phyloP scores from a whole-genome alignment of 2,888 invertebrate species.

The Arctia plantaginis region DNA sequence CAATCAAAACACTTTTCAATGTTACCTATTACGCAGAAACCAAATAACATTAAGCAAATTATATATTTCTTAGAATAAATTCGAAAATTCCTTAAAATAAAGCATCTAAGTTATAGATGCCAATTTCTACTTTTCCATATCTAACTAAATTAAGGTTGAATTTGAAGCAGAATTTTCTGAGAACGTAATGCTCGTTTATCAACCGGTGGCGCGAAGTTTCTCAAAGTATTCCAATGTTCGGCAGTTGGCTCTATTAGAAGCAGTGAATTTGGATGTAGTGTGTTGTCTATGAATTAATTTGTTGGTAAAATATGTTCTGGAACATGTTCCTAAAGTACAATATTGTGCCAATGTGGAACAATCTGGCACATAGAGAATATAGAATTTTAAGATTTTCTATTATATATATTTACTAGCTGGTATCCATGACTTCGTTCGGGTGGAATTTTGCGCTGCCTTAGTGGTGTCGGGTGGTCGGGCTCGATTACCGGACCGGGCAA shows the following conservation, averaged over 20 bases:
- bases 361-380: neutral
- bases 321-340: neutral
- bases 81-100: slow-evolving; percentile 18
- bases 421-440: too few relatives aligned
- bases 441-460: too few relatives aligned
- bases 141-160: slow-evolving; percentile 5
- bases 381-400: neutral
- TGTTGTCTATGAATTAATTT: slow-evolving; percentile 38
- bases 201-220: slow-evolving; percentile 23
- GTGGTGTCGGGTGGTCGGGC: too few relatives aligned
- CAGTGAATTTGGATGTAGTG: slow-evolving; percentile 27
- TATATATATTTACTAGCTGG: too few relatives aligned
- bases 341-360: neutral
- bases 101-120: neutral
- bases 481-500: too few relatives aligned
- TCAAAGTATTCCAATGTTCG: slow-evolving; percentile 31
- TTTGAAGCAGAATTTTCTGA: slow-evolving; percentile 10
- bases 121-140: slow-evolving; percentile 10
- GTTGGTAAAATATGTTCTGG: slow-evolving; percentile 16
- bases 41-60: neutral
- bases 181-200: slow-evolving; percentile 26
- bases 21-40: too few relatives aligned
- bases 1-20: neutral
- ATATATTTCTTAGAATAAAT: slow-evolving; percentile 16
- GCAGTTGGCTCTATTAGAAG: slow-evolving; percentile 24